These are phyloP conservation scores for Myotis myotis DNA, from an alignment of 2,797 vertebrate genomes.

Conservation along the genomic window DNA sequence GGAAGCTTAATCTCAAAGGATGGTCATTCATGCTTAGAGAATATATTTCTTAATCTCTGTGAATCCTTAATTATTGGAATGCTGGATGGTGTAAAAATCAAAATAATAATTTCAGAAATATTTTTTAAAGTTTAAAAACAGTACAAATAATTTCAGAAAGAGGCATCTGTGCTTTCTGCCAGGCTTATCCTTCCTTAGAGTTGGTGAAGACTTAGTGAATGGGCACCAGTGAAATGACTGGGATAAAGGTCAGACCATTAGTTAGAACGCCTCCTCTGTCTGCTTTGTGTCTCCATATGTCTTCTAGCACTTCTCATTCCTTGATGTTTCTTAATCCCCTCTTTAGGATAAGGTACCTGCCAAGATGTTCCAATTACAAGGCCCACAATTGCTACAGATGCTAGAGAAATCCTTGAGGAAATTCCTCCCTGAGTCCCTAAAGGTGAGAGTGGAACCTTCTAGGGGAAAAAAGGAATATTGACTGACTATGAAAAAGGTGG, in stretches of 20 bases:
- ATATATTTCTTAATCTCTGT: not conserved
- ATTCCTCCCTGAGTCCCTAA: slow-evolving; percentile 65
- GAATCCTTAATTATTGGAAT: not conserved
- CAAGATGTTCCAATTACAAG: slow-evolving; percentile 50
- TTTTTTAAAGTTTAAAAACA: not conserved
- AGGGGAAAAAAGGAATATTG: too few species aligned
- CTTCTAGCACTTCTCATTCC: not conserved
- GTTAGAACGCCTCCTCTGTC: not conserved
- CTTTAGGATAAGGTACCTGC: not conserved
- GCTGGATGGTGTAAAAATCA: not conserved
- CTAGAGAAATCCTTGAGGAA: slow-evolving; percentile 56
- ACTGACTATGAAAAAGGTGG: not conserved
- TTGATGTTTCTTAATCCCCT: not conserved
- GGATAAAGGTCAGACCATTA: not conserved
- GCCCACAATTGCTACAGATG: slow-evolving; percentile 30
- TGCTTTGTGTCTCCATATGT: not conserved
- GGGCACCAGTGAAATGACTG: not conserved
- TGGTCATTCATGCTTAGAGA: not conserved
- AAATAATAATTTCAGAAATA: not conserved
- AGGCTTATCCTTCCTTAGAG: not conserved
- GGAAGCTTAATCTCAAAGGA: not conserved
- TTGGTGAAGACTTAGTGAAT: not conserved
- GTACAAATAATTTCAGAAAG: not conserved
- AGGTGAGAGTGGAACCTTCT: not conserved
- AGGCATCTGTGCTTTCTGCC: not conserved